Percentiles rank a stretch among this genome's conserved stretches.
Conservation (phyloP, 2,113 vertebrate species). For the Microcebus ravelobensis region DNA sequence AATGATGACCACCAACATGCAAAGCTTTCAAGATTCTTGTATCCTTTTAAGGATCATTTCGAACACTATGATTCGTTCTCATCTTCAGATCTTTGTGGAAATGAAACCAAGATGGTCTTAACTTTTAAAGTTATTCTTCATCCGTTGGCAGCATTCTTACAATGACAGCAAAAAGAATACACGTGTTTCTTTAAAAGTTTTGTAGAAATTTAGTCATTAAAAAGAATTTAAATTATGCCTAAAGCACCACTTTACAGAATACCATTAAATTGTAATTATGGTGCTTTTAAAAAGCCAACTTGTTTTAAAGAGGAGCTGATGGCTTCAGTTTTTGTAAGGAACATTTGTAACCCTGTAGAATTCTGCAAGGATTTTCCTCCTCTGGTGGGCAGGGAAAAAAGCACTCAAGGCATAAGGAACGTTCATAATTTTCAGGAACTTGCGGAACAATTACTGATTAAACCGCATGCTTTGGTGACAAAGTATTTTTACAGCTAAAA, state of each 20-base stretch:
- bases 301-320: background rate
- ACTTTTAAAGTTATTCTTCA: too few relatives aligned
- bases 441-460: constrained; percentile 26
- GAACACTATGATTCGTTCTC: background rate
- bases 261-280: too few relatives aligned
- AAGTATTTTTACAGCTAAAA: background rate
- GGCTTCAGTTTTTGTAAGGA: background rate
- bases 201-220: too few relatives aligned
- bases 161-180: too few relatives aligned
- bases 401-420: background rate
- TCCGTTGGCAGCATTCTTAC: too few relatives aligned
- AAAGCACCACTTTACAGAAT: too few relatives aligned
- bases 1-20: background rate
- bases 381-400: background rate
- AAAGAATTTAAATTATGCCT: too few relatives aligned
- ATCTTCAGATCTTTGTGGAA: too few relatives aligned
- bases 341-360: background rate
- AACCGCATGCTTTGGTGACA: background rate
- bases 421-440: background rate
- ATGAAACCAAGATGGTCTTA: too few relatives aligned
- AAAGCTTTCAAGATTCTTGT: background rate
- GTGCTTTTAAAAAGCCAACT: constrained; percentile 10
- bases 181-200: too few relatives aligned
- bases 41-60: background rate
- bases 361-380: background rate